phyloP scores from a whole-genome alignment of 2,888 invertebrate genomes.

The Tanypteryx hageni region DNA sequence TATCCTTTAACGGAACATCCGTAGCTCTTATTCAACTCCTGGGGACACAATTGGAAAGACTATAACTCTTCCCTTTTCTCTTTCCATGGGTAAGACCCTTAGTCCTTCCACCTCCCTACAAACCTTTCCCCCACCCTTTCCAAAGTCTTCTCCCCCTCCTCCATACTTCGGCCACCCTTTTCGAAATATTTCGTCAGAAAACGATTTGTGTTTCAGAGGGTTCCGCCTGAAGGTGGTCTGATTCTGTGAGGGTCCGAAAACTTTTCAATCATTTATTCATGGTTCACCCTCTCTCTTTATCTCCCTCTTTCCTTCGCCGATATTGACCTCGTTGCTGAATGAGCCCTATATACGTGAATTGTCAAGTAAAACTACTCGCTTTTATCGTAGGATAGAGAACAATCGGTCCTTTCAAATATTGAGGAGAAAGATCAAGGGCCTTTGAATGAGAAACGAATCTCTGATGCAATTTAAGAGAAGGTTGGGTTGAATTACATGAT shows the following conservation, averaged over 20 bases:
- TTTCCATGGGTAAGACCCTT: neutral
- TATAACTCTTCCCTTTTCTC: conserved; percentile 18
- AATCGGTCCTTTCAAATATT: neutral
- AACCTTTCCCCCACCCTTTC: too few species aligned
- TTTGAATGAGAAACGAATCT: neutral
- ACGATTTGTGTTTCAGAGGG: conserved; percentile 13
- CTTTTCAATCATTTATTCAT: conserved; percentile 37
- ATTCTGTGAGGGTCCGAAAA: conserved; percentile 26
- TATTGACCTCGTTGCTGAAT: neutral
- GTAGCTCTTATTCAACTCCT: neutral
- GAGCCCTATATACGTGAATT: conserved; percentile 25
- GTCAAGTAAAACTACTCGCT: neutral
- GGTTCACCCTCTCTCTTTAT: neutral
- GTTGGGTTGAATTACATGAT: too few species aligned
- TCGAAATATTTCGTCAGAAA: conserved; percentile 28
- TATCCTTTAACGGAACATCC: neutral
- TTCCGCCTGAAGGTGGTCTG: neutral
- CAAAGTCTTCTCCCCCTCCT: conserved; percentile 17
- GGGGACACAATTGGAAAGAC: neutral
- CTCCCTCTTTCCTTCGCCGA: neutral
- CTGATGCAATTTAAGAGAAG: too few species aligned
- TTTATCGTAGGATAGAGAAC: neutral
- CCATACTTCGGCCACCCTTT: neutral
- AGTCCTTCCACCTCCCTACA: neutral
- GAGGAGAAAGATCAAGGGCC: neutral